Conservation (phyloP, 1,140 invertebrate genomes). For the Stegodyphus mimosarum region DNA sequence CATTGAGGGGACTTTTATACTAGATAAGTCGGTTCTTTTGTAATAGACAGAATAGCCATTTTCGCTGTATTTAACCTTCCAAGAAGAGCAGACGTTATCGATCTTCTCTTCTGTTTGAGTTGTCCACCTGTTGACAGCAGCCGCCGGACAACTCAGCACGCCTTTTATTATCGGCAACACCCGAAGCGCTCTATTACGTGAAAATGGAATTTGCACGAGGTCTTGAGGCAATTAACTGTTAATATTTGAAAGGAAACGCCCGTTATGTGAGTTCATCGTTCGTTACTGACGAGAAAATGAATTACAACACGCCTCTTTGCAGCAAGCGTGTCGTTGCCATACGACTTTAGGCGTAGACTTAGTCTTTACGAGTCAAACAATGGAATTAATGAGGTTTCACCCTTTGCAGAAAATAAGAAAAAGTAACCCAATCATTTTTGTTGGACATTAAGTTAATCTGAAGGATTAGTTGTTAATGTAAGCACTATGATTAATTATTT, state of each 20-base stretch:
- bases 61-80: not conserved
- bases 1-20: too few species aligned
- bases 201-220: not conserved
- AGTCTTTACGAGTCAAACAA: too few species aligned
- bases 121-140: not conserved
- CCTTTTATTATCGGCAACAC: not conserved
- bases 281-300: not conserved
- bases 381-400: too few species aligned
- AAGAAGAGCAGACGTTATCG: slow-evolving; percentile 11
- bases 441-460: too few species aligned
- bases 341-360: too few species aligned
- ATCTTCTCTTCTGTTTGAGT: slow-evolving; percentile 21
- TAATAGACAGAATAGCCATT: not conserved
- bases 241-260: slow-evolving; percentile 36
- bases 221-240: slow-evolving; percentile 27
- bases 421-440: too few species aligned
- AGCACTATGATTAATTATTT: too few species aligned
- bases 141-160: not conserved
- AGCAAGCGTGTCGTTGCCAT: too few species aligned
- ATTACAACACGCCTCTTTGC: too few species aligned
- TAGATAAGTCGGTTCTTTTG: too few species aligned
- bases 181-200: not conserved
- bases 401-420: too few species aligned
- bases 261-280: slow-evolving; percentile 32
- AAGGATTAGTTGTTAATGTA: too few species aligned